Evolutionary conservation across 2,113 vertebrate genomes (phyloP).

Genomic region (Corythoichthys intestinalis): DNA sequence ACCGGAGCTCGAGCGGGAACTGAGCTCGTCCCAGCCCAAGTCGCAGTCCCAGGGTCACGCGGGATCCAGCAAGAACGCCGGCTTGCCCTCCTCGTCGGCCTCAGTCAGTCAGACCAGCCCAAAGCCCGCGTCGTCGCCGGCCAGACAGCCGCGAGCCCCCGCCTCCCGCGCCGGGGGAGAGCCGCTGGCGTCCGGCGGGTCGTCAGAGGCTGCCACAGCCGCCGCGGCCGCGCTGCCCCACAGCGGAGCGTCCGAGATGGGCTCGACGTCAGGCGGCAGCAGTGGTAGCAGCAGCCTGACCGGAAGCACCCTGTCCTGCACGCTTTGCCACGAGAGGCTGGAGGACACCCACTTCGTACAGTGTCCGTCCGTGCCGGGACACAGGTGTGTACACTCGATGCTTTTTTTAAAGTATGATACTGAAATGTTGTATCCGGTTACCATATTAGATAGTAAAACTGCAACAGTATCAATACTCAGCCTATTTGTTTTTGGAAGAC

Average conservation of each 20-base stretch:
- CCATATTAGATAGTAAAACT: too few species aligned
- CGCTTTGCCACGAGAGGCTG: slow-evolving; percentile 81
- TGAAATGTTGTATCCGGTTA: too few species aligned
- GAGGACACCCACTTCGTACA: slow-evolving; percentile 86
- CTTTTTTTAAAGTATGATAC: too few species aligned
- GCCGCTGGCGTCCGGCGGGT: slow-evolving; percentile 59
- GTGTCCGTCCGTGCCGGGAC: slow-evolving; percentile 82
- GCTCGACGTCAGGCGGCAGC: slow-evolving; percentile 49
- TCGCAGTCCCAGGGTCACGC: slow-evolving; percentile 67
- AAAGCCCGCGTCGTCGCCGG: slow-evolving; percentile 74
- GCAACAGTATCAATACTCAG: too few species aligned
- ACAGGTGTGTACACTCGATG: slow-evolving; percentile 62
- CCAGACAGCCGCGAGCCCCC: slow-evolving; percentile 70
- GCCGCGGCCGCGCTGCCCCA: slow-evolving; percentile 59
- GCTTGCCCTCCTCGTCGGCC: slow-evolving; percentile 62
- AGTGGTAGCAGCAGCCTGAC: slow-evolving; percentile 48
- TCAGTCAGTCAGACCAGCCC: slow-evolving; percentile 74
- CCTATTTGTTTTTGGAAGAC: too few species aligned
- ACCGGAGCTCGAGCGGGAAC: slow-evolving; percentile 78
- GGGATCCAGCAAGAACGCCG: slow-evolving; percentile 44
- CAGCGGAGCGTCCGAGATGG: slow-evolving; percentile 65
- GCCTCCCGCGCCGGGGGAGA: slow-evolving; percentile 76
- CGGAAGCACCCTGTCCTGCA: slow-evolving; percentile 80
- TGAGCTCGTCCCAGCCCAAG: slow-evolving; percentile 75
- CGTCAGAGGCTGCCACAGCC: slow-evolving; percentile 52